Evolutionary conservation across 2,797 vertebrate species (phyloP).

Genomic region (Falco columbarius): DNA sequence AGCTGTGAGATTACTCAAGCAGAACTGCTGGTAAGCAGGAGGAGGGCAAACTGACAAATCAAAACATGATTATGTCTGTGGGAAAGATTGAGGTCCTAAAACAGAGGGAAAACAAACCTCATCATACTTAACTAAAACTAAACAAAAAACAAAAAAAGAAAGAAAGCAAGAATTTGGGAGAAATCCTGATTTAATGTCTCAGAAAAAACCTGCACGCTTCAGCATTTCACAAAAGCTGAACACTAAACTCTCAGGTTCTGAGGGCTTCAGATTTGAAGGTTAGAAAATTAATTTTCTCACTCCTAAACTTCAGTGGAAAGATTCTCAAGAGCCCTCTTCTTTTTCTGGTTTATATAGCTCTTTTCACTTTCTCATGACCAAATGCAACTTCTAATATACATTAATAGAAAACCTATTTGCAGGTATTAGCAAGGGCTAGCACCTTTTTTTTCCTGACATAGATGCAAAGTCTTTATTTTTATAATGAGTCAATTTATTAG

Average conservation of each 20-base stretch:
- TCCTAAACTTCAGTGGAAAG: neutral
- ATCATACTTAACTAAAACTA: neutral
- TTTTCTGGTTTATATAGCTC: neutral
- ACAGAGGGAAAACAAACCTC: conserved; percentile 10
- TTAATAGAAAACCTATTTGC: neutral
- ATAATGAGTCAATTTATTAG: neutral
- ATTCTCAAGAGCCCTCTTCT: neutral
- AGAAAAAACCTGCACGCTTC: neutral
- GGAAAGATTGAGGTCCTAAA: neutral
- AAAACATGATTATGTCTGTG: neutral
- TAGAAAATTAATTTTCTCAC: neutral
- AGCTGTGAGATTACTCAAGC: neutral
- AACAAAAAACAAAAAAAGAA: neutral
- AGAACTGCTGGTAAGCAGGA: neutral
- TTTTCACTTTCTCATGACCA: neutral
- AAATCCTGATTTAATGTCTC: conserved; percentile 11
- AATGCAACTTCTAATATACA: neutral
- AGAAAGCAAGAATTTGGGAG: neutral
- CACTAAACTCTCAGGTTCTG: neutral
- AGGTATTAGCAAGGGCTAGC: neutral
- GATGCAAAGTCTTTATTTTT: neutral
- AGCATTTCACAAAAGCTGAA: neutral
- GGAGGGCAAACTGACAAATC: neutral
- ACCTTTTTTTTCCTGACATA: neutral
- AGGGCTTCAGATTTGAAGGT: neutral